These are phyloP conservation scores for Eupithecia centaureata DNA, from an alignment of 2,888 invertebrate species.

Conservation along the genomic window DNA sequence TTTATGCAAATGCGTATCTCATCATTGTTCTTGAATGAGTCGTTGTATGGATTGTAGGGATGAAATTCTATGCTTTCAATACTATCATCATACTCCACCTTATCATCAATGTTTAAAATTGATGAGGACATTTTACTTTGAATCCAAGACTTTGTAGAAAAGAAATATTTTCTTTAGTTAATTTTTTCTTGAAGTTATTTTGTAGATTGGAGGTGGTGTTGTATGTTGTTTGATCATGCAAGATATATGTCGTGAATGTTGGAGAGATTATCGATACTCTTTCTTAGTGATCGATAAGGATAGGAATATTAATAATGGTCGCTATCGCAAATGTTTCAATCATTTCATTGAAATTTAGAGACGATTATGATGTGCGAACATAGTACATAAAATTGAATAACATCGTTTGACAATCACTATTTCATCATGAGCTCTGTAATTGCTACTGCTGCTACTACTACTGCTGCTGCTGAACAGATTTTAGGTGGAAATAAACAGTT, in stretches of 20 bases:
- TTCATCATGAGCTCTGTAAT: too few relatives aligned
- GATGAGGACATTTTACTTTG: slow-evolving; percentile 19
- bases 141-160: slow-evolving; percentile 17
- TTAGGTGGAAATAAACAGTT: background rate
- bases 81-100: slow-evolving; percentile 14
- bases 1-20: slow-evolving; percentile 41
- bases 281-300: slow-evolving; percentile 32
- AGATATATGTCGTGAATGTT: slow-evolving; percentile 27
- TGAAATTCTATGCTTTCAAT: slow-evolving; percentile 31
- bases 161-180: slow-evolving; percentile 1
- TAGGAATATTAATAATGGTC: slow-evolving; percentile 23
- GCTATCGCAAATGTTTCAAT: slow-evolving; percentile 31
- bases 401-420: background rate
- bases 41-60: slow-evolving; percentile 24
- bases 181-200: background rate
- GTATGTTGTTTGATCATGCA: background rate
- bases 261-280: slow-evolving; percentile 11
- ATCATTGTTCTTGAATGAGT: slow-evolving; percentile 49
- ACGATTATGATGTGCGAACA: too few relatives aligned
- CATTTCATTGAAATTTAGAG: slow-evolving; percentile 26
- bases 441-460: background rate
- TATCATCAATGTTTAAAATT: slow-evolving; percentile 22
- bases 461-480: background rate
- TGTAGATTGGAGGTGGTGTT: background rate
- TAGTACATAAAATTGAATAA: slow-evolving; percentile 12